Conservation (phyloP, 2,113 vertebrate species). For the Petaurus breviceps region DNA sequence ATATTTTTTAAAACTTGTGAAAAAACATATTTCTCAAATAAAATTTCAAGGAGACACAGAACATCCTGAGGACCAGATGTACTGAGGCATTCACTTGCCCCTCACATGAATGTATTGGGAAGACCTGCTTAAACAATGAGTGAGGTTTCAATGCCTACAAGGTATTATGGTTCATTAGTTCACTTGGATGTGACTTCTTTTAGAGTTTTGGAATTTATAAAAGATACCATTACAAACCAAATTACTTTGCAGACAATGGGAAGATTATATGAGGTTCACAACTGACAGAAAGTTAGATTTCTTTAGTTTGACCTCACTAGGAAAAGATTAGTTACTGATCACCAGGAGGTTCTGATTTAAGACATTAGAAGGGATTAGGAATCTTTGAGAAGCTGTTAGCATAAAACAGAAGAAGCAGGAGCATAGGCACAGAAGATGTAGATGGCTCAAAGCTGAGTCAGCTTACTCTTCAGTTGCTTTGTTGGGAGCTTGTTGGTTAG, state of each 20-base stretch:
- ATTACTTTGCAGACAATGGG: not conserved
- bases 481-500: not conserved
- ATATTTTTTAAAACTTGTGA: not conserved
- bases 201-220: not conserved
- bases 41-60: not conserved
- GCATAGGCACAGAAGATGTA: not conserved
- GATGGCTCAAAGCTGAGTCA: not conserved
- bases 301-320: not conserved
- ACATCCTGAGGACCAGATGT: not conserved
- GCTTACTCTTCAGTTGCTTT: not conserved
- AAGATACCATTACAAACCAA: not conserved
- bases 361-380: not conserved
- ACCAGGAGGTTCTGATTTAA: not conserved
- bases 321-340: not conserved
- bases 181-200: not conserved
- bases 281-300: not conserved
- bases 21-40: not conserved
- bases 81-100: not conserved
- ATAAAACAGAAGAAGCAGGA: not conserved
- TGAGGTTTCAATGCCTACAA: not conserved
- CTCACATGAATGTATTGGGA: not conserved
- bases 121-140: not conserved
- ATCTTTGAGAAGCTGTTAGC: not conserved
- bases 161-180: not conserved
- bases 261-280: not conserved